Conservation (phyloP, 1,140 invertebrate species). For the Sarcophaga bullata region DNA sequence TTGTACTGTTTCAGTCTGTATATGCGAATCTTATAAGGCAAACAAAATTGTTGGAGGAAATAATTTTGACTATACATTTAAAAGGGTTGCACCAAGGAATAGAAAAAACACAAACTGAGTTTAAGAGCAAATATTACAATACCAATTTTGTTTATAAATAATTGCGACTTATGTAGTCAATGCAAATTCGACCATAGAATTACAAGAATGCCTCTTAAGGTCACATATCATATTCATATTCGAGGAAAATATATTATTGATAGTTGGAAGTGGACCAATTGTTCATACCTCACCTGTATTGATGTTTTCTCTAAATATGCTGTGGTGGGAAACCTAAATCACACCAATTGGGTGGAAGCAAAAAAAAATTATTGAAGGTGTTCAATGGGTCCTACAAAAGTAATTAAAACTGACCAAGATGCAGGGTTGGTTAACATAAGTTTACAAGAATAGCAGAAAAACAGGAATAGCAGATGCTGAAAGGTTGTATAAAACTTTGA, state of each 20-base stretch:
- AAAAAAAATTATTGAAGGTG: slow-evolving; percentile 32
- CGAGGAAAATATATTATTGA: too few relatives aligned
- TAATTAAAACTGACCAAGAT: slow-evolving; percentile 31
- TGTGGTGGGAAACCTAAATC: too few relatives aligned
- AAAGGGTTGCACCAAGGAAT: slow-evolving; percentile 36
- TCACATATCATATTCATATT: background rate
- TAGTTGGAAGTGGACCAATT: background rate
- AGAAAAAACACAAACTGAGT: background rate
- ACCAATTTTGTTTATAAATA: slow-evolving; percentile 6
- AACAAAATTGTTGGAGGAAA: slow-evolving; percentile 3
- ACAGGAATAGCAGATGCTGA: slow-evolving; percentile 35
- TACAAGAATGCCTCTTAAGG: slow-evolving; percentile 17
- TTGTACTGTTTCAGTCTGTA: slow-evolving; percentile 1
- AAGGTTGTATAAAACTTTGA: slow-evolving; percentile 33
- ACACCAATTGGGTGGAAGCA: too few relatives aligned
- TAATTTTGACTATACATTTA: slow-evolving; percentile 30
- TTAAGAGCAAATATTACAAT: too few relatives aligned
- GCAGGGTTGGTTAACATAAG: background rate
- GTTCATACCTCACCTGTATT: slow-evolving; percentile 34
- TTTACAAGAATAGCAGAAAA: slow-evolving; percentile 35
- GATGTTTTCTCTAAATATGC: slow-evolving; percentile 4
- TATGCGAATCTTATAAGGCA: background rate
- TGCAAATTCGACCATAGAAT: slow-evolving; percentile 27
- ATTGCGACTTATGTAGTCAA: slow-evolving; percentile 32
- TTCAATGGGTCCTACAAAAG: slow-evolving; percentile 30